These are phyloP conservation scores for Trinorchestia longiramus DNA, from an alignment of 1,140 invertebrate species.

Conservation along the genomic window DNA sequence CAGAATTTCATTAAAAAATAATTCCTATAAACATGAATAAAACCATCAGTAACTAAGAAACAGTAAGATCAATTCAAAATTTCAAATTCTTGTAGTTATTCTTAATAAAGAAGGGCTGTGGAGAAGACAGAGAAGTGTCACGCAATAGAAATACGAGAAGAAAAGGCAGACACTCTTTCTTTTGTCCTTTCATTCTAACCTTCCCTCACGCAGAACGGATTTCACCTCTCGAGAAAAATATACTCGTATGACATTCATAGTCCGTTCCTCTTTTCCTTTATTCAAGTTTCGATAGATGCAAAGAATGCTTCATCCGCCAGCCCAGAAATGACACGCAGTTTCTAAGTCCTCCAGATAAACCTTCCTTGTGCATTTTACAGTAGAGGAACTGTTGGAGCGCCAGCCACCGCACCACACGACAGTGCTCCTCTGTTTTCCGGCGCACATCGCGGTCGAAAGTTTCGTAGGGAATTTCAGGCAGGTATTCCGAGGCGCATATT, in stretches of 20 bases:
- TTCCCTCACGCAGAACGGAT: background rate
- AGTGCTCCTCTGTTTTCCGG: background rate
- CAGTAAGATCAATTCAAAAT: background rate
- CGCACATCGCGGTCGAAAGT: background rate
- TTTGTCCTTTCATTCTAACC: background rate
- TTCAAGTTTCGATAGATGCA: background rate
- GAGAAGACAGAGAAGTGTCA: background rate
- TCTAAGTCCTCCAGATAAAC: background rate
- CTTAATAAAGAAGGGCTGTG: background rate
- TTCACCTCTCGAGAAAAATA: background rate
- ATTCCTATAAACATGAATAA: background rate
- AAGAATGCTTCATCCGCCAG: background rate
- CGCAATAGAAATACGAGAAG: background rate
- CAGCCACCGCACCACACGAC: background rate
- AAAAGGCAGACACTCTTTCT: background rate
- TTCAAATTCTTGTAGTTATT: background rate
- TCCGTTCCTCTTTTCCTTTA: background rate
- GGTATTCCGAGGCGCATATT: slow-evolving; percentile 27
- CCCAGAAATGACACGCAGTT: background rate
- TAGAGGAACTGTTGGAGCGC: background rate
- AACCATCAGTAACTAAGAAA: background rate
- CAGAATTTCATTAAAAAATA: background rate
- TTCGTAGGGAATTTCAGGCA: background rate
- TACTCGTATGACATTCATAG: background rate
- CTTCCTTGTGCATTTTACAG: background rate